Evolutionary conservation across 2,113 vertebrate genomes (phyloP).

Genomic region (Petroica traversi): DNA sequence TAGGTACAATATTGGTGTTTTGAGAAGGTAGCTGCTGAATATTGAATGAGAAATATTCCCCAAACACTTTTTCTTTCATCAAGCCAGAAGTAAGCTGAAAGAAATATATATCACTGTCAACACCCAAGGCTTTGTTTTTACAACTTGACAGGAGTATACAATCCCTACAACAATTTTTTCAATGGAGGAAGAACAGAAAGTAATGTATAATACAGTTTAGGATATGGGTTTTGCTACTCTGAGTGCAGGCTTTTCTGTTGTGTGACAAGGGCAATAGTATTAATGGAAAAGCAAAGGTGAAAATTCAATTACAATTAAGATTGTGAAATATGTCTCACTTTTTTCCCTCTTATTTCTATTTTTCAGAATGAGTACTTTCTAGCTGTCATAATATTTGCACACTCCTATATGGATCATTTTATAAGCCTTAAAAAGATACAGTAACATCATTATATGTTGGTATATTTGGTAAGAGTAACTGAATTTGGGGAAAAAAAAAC

Average conservation of each 20-base stretch:
- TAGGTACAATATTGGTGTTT: background rate
- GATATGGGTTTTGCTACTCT: background rate
- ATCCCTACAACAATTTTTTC: background rate
- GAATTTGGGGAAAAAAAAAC: background rate
- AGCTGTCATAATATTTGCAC: background rate
- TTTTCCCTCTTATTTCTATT: background rate
- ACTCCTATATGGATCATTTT: background rate
- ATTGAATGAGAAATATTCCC: slow-evolving; percentile 29
- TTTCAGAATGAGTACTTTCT: background rate
- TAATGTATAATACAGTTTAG: background rate
- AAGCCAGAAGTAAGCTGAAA: background rate
- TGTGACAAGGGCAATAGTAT: background rate
- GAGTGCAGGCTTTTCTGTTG: background rate
- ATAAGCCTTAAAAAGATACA: background rate
- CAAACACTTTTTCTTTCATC: background rate
- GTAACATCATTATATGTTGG: background rate
- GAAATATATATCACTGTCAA: background rate
- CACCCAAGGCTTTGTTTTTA: background rate
- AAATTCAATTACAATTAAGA: background rate
- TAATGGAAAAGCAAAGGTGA: background rate
- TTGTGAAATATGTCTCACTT: background rate
- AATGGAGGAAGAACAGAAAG: background rate
- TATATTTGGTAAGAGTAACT: background rate
- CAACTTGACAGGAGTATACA: background rate
- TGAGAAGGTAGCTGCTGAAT: slow-evolving; percentile 1